Base-by-base conservation (phyloP, 2,888 invertebrate genomes). In the Lasioglossum oenotherae region DNA sequence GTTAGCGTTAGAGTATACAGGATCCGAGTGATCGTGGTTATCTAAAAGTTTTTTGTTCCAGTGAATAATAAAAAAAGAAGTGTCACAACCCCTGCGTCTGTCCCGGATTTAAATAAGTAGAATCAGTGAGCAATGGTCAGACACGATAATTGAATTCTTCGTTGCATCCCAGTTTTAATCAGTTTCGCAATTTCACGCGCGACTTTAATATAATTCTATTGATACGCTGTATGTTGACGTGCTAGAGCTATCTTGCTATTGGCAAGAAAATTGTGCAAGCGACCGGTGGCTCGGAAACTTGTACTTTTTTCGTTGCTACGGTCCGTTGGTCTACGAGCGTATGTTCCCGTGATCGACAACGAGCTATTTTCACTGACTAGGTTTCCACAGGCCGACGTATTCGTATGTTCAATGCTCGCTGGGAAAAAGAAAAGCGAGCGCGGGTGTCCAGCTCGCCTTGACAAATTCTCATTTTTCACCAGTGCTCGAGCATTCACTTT, bases 271-370 rank as follows among this genome's bases (percentile, higher is more conserved):
- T 41, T 75, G 75, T 19, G 57, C 12, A 76, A 46, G 64, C 44
- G 23, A 67, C 46, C 14, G 35, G 23, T 14, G 31, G 46, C 46
- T 46, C 23, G 64, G 44, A 35, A 67, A 77, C 31, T 27, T n/a
- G 31, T 35, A 31, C 44, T 67, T 67, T 77, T 77, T 67, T 35
- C 76, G 35, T 35, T 46, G 67, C 35, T n/a, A 77, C 67, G 76
- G 31, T 46, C 12, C 35, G 67, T 16, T 23, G 67, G 16, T 31
- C 46, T 35, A 46, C 67, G 44, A 64, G 46, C 35, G 31, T n/a
- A 3, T 23, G 41, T 41, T 31, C 46, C 19, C 44, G 46, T 46
- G 64, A 31, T 35, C 60, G 41, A 67, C 60, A 19, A 12, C 44
- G 44, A 64, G 76, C 41, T 14, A 76, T 76, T 46, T 76, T 46